Evolutionary conservation across 2,888 invertebrate genomes (phyloP).

Genomic region (Stenolophus ochropezus): DNA sequence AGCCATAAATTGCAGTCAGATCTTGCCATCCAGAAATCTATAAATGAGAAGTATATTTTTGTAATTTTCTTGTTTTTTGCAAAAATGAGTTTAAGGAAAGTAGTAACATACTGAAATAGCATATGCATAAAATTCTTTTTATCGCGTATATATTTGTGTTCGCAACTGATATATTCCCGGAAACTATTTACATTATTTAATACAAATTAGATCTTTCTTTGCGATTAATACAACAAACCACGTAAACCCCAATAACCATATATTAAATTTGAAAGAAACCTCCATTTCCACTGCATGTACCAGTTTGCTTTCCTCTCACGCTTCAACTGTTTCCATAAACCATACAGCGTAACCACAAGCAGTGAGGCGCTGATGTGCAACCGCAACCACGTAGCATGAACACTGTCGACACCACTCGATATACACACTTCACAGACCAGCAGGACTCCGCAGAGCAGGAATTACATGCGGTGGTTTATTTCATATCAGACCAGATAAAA

Average conservation of each 20-base stretch:
- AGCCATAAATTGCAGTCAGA: no score
- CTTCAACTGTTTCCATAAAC: slow-evolving; percentile 4
- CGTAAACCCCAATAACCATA: neutral
- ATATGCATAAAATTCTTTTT: no score
- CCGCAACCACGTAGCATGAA: slow-evolving; percentile 22
- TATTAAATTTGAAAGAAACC: neutral
- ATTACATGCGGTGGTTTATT: neutral
- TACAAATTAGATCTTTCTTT: no score
- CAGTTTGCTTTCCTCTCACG: slow-evolving; percentile 5
- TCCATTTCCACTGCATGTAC: neutral
- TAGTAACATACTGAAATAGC: no score
- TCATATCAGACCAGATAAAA: neutral
- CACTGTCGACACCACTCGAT: neutral
- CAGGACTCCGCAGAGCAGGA: neutral
- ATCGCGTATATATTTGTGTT: no score
- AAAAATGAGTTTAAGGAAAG: no score
- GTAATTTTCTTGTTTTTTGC: no score
- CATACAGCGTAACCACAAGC: neutral
- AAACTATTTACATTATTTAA: no score
- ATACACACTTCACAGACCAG: neutral
- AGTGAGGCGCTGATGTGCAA: neutral
- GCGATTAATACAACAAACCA: neutral
- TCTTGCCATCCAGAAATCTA: no score
- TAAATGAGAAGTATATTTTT: no score
- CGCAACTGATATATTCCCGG: no score